Evolutionary conservation across 1,140 invertebrate genomes (phyloP).

Genomic region (Drosophila repleta): DNA sequence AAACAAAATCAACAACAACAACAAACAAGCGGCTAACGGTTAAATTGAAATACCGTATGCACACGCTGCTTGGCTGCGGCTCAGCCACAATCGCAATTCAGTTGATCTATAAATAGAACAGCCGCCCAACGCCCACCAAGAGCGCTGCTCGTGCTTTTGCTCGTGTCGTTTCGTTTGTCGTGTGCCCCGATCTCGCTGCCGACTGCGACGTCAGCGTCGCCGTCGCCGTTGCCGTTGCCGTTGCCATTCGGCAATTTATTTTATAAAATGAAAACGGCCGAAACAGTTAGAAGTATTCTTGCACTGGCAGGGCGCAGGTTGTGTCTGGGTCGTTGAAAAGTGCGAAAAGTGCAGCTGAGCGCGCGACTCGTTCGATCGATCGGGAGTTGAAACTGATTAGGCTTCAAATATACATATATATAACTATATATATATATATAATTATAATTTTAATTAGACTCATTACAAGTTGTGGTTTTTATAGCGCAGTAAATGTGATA

Average conservation of each 20-base stretch:
- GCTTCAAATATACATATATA: background rate
- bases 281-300: constrained; percentile 81
- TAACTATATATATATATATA: background rate
- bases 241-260: constrained; percentile 46
- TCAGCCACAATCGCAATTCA: constrained; percentile 37
- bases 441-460: background rate
- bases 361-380: background rate
- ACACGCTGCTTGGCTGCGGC: constrained; percentile 8
- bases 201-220: constrained; percentile 4
- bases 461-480: too few relatives aligned
- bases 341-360: constrained; percentile 37
- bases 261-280: constrained; percentile 65
- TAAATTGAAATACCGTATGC: constrained; percentile 34
- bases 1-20: background rate
- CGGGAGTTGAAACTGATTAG: background rate
- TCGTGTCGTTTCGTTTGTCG: background rate
- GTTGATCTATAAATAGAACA: constrained; percentile 60
- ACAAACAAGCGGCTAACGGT: constrained; percentile 5
- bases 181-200: background rate
- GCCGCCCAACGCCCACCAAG: constrained; percentile 26
- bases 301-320: constrained; percentile 69
- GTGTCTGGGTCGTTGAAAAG: constrained; percentile 53
- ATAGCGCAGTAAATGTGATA: too few relatives aligned
- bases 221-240: constrained; percentile 24
- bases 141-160: constrained; percentile 6